Evolutionary conservation across 1,140 invertebrate genomes (phyloP), one percentile per base, ranked within the genome.

Genomic region (Caenorhabditis tropicalis): DNA sequence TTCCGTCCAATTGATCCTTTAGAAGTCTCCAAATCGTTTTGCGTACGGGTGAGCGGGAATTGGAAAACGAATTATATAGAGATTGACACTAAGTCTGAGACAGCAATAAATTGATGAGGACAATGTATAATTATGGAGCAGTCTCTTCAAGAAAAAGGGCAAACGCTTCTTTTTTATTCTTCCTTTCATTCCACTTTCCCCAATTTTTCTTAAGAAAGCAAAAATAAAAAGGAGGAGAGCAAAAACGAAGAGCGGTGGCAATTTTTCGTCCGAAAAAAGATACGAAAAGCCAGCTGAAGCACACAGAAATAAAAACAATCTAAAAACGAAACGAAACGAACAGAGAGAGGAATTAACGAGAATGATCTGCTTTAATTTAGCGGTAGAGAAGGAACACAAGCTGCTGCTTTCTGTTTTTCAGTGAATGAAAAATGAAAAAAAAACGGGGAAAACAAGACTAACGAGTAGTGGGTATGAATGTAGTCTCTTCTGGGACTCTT

Each of bases 311-410:
- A 43, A 74, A 43, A 74, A 74, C 65, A 43, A 74, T 74, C 65
- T 43, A 74, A 74, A 74, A 43, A 65, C 33, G n/a, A 36, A 39
- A 39, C 7, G 21, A 74, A 12, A 10, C 21, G 33, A 39, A 74
- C 3, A 27, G n/a, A 74, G 9, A 43, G 65, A 74, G 65, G 65
- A 74, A 74, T 74, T 74, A 74, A 24, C 65, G 65, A 29, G 65
- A 43, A 12, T 74, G 65, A 74, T 74, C 65, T 74, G 33, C 65
- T 74, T 74, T 74, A 74, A 74, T 43, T 43, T 74, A n/a, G 33
- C n/a, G 65, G 36, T 43, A 43, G 24, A 74, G 43, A 74, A 43
- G 43, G 65, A 74, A 43, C 29, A n/a, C 36, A 19, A 27, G 53
- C 53, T 56, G 16, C 10, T 43, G 65, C 9, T 12, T 21, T 46